These are phyloP conservation scores for Myotis yumanensis DNA, from an alignment of 2,113 vertebrate species.

Conservation along the genomic window DNA sequence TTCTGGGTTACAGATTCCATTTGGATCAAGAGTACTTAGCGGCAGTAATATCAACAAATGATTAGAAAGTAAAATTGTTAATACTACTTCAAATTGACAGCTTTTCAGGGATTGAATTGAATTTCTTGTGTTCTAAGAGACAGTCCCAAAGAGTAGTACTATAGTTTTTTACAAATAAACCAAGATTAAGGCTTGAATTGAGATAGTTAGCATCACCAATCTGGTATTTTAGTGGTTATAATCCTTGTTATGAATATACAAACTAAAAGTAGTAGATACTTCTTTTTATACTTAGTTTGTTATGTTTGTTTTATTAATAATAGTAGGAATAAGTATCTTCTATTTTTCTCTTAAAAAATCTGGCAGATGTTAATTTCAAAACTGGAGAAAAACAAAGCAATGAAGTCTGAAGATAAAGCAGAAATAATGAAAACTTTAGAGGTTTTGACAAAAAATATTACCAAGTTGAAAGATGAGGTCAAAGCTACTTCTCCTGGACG, in stretches of 20 bases:
- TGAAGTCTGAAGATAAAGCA: slow-evolving; percentile 96
- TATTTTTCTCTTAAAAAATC: slow-evolving; percentile 59
- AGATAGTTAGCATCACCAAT: not conserved
- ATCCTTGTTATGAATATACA: not conserved
- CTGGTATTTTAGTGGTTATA: not conserved
- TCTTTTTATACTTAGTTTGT: slow-evolving; percentile 27
- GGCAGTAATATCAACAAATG: not conserved
- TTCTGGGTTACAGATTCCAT: not conserved
- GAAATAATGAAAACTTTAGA: slow-evolving; percentile 96
- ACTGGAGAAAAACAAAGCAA: slow-evolving; percentile 95
- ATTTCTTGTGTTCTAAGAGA: slow-evolving; percentile 16
- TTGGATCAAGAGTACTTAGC: not conserved
- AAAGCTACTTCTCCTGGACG: slow-evolving; percentile 89
- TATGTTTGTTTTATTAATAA: slow-evolving; percentile 25
- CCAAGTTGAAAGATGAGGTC: slow-evolving; percentile 96
- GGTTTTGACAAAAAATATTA: slow-evolving; percentile 94
- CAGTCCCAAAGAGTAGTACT: not conserved
- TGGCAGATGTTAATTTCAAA: slow-evolving; percentile 95
- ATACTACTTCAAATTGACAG: not conserved
- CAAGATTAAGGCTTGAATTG: not conserved
- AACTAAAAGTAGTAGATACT: not conserved
- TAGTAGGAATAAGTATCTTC: not conserved
- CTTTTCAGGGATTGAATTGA: slow-evolving; percentile 2
- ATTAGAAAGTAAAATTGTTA: slow-evolving; percentile 42
- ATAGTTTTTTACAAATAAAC: not conserved